Evolutionary conservation across 1,140 invertebrate genomes (phyloP), one percentile per base, ranked within the genome.

Genomic region (Periplaneta americana): DNA sequence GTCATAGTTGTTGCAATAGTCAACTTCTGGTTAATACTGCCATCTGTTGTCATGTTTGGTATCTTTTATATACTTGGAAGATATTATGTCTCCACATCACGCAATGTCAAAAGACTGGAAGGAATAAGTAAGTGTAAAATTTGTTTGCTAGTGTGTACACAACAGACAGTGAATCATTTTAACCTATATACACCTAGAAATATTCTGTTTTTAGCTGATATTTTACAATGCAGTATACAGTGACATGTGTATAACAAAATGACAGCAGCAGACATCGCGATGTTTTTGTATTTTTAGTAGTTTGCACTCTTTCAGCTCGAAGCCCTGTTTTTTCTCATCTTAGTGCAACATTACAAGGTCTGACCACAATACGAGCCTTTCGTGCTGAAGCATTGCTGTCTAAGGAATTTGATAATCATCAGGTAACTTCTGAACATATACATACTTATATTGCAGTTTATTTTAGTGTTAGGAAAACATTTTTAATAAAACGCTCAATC

Each of bases 361-460:
- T 99, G 34, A 92, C 95, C 0, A 98, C 97, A 0, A 97, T 99
- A 79, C 90, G 97, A 81, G 96, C 97, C 0, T 97, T 95, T 84
- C 90, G 91, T 39, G 94, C 94, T 0, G 92, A 98, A 87, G 89
- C 93, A 84, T 93, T 94, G 79, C 91, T 98, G 15, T 94, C 94
- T 83, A 88, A 92, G 37, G 93, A 96, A 88, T 96, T 96, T 84
- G 95, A 96, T 84, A 92, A 92, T 82, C 92, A 93, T 85, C 93
- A 97, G 92, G 92, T 86, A 87, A 83, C 86, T 88, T 37, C 89
- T 13, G 34, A 13, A 78, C n/a, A n/a, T n/a, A n/a, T n/a, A n/a
- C n/a, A n/a, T 17, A n/a, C 15, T 28, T 57, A n/a, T 57, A n/a
- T 15, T 17, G n/a, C 48, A 57, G 48, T 57, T 17, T 57, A 17